Conservation (phyloP, 2,113 vertebrate genomes). For the Natator depressus region DNA sequence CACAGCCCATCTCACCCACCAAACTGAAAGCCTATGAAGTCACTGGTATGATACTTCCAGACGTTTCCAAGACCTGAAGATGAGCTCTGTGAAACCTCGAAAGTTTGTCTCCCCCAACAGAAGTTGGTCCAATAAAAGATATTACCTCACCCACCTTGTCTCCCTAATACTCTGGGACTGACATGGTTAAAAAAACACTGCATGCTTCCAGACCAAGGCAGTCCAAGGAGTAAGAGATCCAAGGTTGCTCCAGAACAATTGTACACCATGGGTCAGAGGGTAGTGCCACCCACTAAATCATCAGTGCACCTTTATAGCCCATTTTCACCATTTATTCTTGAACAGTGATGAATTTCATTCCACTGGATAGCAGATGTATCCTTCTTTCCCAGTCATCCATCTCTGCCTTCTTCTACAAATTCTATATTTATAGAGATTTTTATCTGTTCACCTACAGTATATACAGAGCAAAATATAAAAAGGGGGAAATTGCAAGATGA, state of each 20-base stretch:
- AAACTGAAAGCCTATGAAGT: not conserved
- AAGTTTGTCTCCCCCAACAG: not conserved
- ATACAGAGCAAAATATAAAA: slow-evolving; percentile 36
- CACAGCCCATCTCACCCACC: not conserved
- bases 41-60: not conserved
- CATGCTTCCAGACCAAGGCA: not conserved
- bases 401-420: not conserved
- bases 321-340: not conserved
- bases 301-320: not conserved
- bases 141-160: not conserved
- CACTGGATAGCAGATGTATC: not conserved
- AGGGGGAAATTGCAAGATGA: slow-evolving; percentile 21
- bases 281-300: not conserved
- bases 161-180: not conserved
- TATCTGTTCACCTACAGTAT: slow-evolving; percentile 43
- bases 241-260: not conserved
- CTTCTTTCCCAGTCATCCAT: not conserved
- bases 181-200: not conserved
- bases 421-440: not conserved
- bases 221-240: not conserved
- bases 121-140: not conserved
- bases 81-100: not conserved
- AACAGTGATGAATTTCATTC: slow-evolving; percentile 23
- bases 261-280: not conserved
- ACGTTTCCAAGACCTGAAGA: not conserved